A percentile compares a stretch with the other conserved stretches of the same genome.
phyloP scores from a whole-genome alignment of 2,797 vertebrate genomes.

The Clarias platycephalus region DNA sequence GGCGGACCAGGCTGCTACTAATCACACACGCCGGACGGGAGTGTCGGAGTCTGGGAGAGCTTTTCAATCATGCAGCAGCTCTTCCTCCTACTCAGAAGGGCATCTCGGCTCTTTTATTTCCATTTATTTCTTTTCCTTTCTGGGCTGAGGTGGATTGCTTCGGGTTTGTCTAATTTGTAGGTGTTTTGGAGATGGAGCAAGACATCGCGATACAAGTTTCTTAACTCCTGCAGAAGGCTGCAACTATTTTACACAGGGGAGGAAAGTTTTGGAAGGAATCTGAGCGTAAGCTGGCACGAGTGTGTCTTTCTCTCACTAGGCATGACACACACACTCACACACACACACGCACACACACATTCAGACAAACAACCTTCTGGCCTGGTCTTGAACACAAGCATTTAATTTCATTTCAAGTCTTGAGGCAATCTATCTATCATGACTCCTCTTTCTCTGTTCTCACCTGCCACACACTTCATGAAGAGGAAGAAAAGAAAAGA shows the following conservation, averaged over 20 bases:
- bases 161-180: constrained; percentile 46
- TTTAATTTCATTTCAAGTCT: constrained; percentile 50
- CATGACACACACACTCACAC: not conserved
- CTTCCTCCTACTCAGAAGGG: constrained; percentile 31
- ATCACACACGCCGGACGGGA: constrained; percentile 52
- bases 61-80: constrained; percentile 50
- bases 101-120: constrained; percentile 26
- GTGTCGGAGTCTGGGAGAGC: constrained; percentile 25
- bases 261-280: constrained; percentile 28
- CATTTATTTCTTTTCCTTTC: not conserved
- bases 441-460: constrained; percentile 26
- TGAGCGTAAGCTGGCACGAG: constrained; percentile 23
- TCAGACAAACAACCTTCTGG: constrained; percentile 43
- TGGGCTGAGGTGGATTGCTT: constrained; percentile 52
- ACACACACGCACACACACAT: constrained; percentile 15
- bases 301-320: constrained; percentile 38
- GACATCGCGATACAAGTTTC: constrained; percentile 13
- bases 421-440: constrained; percentile 45
- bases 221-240: constrained; percentile 45
- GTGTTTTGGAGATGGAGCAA: not conserved
- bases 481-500: not conserved
- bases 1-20: constrained; percentile 39
- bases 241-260: constrained; percentile 15
- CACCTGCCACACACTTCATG: constrained; percentile 33
- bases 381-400: constrained; percentile 46